phyloP scores from a whole-genome alignment of 2,888 invertebrate genomes.

The Lagria hirta region DNA sequence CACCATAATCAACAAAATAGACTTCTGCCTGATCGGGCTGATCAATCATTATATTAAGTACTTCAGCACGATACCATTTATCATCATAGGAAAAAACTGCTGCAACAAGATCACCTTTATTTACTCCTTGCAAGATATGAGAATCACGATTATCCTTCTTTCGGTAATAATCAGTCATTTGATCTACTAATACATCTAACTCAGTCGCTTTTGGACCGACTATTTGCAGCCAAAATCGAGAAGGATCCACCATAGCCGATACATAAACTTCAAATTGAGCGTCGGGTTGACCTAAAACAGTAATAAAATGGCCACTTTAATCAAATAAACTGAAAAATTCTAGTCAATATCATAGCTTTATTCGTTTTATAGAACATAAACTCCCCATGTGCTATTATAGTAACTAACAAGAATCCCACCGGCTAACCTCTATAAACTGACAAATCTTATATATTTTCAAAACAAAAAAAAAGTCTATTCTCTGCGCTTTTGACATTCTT shows the following conservation, averaged over 20 bases:
- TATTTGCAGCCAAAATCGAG: slow-evolving; percentile 84
- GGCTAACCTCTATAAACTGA: neutral
- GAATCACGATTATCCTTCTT: slow-evolving; percentile 63
- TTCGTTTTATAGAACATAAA: neutral
- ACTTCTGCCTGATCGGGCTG: slow-evolving; percentile 66
- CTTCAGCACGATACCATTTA: slow-evolving; percentile 76
- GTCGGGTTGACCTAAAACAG: slow-evolving; percentile 52
- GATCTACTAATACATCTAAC: slow-evolving; percentile 75
- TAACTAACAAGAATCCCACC: no score
- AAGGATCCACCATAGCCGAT: slow-evolving; percentile 79
- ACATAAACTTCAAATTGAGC: slow-evolving; percentile 81
- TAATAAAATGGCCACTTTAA: no score
- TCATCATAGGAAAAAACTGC: slow-evolving; percentile 79
- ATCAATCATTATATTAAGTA: slow-evolving; percentile 65
- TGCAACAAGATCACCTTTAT: slow-evolving; percentile 79
- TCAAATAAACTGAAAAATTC: neutral
- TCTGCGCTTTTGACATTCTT: no score
- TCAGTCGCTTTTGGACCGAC: slow-evolving; percentile 70
- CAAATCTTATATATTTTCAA: neutral
- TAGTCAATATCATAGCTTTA: neutral
- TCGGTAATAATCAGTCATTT: slow-evolving; percentile 82
- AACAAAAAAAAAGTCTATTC: slow-evolving; percentile 3
- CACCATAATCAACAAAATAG: slow-evolving; percentile 88
- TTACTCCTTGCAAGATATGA: slow-evolving; percentile 59
- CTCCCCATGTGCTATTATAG: no score